Conservation (phyloP, 2,113 vertebrate species). For the Poeciliopsis occidentalis region DNA sequence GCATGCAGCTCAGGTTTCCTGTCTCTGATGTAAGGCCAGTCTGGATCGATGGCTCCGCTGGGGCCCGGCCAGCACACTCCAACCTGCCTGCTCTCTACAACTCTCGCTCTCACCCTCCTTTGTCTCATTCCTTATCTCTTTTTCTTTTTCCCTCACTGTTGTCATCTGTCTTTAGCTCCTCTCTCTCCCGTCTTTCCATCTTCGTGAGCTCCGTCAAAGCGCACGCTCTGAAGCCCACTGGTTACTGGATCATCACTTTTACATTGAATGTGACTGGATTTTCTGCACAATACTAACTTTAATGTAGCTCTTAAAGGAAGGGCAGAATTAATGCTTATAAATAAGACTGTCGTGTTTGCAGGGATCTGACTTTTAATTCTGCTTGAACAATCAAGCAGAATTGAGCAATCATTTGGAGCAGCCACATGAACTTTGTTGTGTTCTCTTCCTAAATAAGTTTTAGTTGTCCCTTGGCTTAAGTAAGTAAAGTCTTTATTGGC, state of each 20-base stretch:
- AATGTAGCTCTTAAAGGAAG: not conserved
- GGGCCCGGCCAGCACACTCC: slow-evolving; percentile 74
- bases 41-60: slow-evolving; percentile 78
- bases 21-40: slow-evolving; percentile 80
- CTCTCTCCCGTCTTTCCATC: slow-evolving; percentile 20
- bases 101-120: slow-evolving; percentile 58
- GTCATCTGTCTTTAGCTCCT: slow-evolving; percentile 50
- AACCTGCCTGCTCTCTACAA: slow-evolving; percentile 63
- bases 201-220: slow-evolving; percentile 25
- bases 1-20: slow-evolving; percentile 78
- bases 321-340: not conserved
- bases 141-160: slow-evolving; percentile 48
- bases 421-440: no score
- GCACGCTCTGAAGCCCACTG: not conserved
- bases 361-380: not conserved
- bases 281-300: not conserved
- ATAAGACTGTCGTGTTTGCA: not conserved
- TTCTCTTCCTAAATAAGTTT: no score
- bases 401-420: no score
- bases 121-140: slow-evolving; percentile 57
- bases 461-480: no score
- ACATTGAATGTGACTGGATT: not conserved
- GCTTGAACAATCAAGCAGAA: no score
- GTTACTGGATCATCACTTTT: not conserved
- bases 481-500: no score